A percentile compares a stretch with the other conserved stretches of the same genome.
These are phyloP conservation scores for Synergus laeviventris DNA, from an alignment of 2,888 invertebrate genomes.

Conservation along the genomic window DNA sequence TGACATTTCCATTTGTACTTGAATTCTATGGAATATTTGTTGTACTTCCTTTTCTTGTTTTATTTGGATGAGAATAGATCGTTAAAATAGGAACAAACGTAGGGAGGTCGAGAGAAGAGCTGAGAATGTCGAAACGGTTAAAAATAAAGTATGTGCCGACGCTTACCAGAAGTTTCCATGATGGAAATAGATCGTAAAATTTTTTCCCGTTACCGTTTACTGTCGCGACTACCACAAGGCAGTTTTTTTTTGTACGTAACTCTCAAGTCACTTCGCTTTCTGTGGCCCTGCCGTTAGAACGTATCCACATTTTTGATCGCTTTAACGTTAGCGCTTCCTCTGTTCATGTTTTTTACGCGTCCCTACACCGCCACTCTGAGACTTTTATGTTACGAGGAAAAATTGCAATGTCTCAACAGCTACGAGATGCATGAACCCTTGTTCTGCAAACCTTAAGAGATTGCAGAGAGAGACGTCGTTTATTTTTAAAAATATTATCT, in stretches of 20 bases:
- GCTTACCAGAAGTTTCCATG: constrained; percentile 51
- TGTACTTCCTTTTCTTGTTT: background rate
- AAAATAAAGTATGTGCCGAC: constrained; percentile 14
- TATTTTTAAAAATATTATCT: background rate
- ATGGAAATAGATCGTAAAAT: constrained; percentile 53
- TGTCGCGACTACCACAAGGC: background rate
- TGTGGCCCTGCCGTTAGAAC: background rate
- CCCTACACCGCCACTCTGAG: background rate
- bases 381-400: background rate
- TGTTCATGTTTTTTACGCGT: background rate
- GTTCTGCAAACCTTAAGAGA: background rate
- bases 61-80: background rate
- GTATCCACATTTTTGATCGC: background rate
- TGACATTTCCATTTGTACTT: no score
- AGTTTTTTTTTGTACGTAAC: background rate
- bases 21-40: background rate
- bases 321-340: background rate
- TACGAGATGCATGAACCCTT: background rate
- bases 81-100: background rate
- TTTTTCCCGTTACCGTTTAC: constrained; percentile 44
- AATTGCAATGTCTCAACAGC: background rate
- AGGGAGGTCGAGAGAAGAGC: background rate
- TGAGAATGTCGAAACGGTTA: background rate
- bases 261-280: background rate
- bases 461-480: background rate